Evolutionary conservation across 1,140 invertebrate genomes (phyloP), one percentile per base, ranked within the genome.

Genomic region (Papilio machaon): DNA sequence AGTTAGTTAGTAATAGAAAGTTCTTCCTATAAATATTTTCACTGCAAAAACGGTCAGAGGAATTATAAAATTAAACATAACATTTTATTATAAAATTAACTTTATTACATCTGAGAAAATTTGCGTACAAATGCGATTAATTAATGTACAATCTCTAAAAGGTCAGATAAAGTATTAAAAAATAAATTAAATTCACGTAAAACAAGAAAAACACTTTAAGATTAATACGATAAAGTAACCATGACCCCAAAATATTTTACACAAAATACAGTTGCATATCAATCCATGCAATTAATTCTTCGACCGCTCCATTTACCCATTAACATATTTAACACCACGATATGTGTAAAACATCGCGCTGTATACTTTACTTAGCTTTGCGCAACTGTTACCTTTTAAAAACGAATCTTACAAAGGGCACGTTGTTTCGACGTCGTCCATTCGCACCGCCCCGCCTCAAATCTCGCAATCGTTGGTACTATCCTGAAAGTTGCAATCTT

Each of bases 221-320:
- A 75, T 49, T 9, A 47, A 47, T 47, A 52, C 19, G 73, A 75
- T 75, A 58, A 77, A 49, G 8, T 64, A 79, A 79, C 58, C 54
- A 82, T 80, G 84, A 82, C 81, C 80, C 64, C 79, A 83, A 79
- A 83, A 84, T 70, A 35, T 38, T 75, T 73, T 77, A 82, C 58
- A 78, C 75, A 73, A 82, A 52, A 82, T 80, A 74, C 86, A 76
- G 83, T 82, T 84, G 83, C 84, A 85, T 83, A 87, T 89, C 89
- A 90, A 90, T 90, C 89, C 86, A 85, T 64, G 81, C 86, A 89
- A 90, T 90, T 90, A 89, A 83, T 73, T 19, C 73, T 73, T 83
- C 60, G 10, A 64, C 67, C 83, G 88, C 85, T 87, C 88, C 85
- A 90, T 83, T 89, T 86, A 87, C 87, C 84, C 80, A 85, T 90